Conservation (phyloP, 2,888 invertebrate genomes). For the Cyaniris semiargus region DNA sequence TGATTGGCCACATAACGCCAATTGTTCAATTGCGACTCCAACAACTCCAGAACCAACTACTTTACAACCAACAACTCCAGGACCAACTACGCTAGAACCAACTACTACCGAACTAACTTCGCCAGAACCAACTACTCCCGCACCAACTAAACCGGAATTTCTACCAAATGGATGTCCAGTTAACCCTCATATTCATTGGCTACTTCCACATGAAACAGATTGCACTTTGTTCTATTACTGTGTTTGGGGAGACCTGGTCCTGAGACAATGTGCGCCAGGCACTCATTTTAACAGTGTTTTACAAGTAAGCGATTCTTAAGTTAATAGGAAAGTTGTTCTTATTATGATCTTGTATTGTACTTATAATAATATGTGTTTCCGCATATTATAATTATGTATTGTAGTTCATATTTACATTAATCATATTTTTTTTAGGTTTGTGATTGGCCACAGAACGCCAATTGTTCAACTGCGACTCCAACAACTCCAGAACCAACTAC, state of each 20-base stretch:
- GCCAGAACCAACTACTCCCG: not conserved
- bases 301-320: slow-evolving; percentile 52
- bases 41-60: slow-evolving; percentile 28
- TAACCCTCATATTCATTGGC: no score
- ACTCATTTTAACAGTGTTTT: slow-evolving; percentile 58
- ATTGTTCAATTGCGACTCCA: not conserved
- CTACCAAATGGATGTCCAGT: no score
- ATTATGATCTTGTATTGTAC: no score
- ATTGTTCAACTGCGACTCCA: slow-evolving; percentile 9
- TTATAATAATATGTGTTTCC: no score
- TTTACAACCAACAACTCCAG: not conserved
- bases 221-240: slow-evolving; percentile 56
- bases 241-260: slow-evolving; percentile 57
- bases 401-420: not conserved
- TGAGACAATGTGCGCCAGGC: slow-evolving; percentile 48
- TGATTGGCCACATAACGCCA: no score
- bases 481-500: slow-evolving; percentile 28
- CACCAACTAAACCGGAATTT: slow-evolving; percentile 15
- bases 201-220: no score
- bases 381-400: no score
- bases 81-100: slow-evolving; percentile 32
- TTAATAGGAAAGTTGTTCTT: no score
- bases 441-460: no score
- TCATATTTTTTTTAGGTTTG: not conserved
- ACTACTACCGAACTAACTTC: slow-evolving; percentile 33